Percentiles rank a stretch among this genome's conserved stretches.
Evolutionary conservation across 1,140 invertebrate species (phyloP).

Genomic region (Drosophila santomea): DNA sequence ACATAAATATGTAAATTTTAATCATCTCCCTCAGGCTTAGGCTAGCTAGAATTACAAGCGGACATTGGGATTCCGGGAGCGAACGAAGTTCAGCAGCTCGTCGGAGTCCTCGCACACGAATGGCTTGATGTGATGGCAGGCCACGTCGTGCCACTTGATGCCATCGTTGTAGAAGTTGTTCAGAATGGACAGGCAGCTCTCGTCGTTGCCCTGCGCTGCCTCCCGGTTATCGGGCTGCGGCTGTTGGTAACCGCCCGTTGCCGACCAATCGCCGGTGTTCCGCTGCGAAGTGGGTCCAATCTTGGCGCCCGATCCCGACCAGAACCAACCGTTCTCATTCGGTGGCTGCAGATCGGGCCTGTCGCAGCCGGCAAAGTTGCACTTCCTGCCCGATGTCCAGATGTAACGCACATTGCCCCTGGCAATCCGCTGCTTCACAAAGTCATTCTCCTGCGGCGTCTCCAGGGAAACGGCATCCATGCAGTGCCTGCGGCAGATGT

Average conservation of each 20-base stretch:
- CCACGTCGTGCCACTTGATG: slow-evolving; percentile 95
- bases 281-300: slow-evolving; percentile 94
- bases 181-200: slow-evolving; percentile 94
- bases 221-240: slow-evolving; percentile 95
- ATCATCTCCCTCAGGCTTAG: slow-evolving; percentile 44
- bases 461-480: slow-evolving; percentile 96
- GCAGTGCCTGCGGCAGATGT: slow-evolving; percentile 96
- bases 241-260: slow-evolving; percentile 93
- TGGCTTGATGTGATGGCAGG: slow-evolving; percentile 95
- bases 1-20: slow-evolving; percentile 73
- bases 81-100: slow-evolving; percentile 95
- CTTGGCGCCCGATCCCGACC: slow-evolving; percentile 95
- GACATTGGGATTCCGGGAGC: slow-evolving; percentile 92
- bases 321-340: slow-evolving; percentile 97
- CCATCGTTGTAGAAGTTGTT: slow-evolving; percentile 98
- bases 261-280: slow-evolving; percentile 94
- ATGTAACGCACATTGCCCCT: slow-evolving; percentile 91
- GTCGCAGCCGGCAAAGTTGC: slow-evolving; percentile 96
- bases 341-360: slow-evolving; percentile 93
- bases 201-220: slow-evolving; percentile 94
- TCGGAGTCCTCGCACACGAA: slow-evolving; percentile 97
- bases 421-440: slow-evolving; percentile 93
- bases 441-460: slow-evolving; percentile 95
- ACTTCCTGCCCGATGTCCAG: slow-evolving; percentile 96
- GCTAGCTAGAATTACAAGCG: slow-evolving; percentile 88